These are phyloP conservation scores for Sebastes diploproa DNA, from an alignment of 2,797 vertebrate species.

Conservation along the genomic window DNA sequence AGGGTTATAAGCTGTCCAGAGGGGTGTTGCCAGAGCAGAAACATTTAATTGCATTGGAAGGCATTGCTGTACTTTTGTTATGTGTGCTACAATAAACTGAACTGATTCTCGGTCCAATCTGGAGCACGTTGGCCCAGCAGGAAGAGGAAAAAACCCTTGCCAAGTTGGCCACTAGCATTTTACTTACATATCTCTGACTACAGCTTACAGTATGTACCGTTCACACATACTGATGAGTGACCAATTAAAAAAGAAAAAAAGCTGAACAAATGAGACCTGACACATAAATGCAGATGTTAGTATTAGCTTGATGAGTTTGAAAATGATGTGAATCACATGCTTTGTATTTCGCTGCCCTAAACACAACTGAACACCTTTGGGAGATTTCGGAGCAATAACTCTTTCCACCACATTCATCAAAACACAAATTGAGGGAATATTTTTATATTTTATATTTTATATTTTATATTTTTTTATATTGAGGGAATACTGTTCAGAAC, in stretches of 20 bases:
- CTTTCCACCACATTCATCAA: background rate
- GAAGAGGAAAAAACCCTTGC: background rate
- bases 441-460: too few species aligned
- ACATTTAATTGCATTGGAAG: background rate
- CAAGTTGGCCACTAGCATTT: background rate
- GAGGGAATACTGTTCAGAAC: background rate
- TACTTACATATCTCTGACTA: background rate
- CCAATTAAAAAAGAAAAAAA: background rate
- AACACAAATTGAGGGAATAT: background rate
- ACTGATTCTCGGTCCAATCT: background rate
- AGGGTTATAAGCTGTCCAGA: background rate
- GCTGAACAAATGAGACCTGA: background rate
- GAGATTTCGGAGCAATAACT: background rate
- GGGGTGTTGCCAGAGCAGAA: background rate
- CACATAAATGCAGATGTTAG: background rate
- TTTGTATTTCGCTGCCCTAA: background rate
- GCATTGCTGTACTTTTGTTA: conserved; percentile 1
- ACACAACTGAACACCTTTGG: background rate
- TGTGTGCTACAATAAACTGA: conserved; percentile 5
- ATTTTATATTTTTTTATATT: too few species aligned
- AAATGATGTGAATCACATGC: background rate
- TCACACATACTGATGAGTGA: background rate
- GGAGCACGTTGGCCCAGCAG: background rate
- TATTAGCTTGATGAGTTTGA: background rate
- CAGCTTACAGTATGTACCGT: background rate